Conservation (phyloP, 53 echinoderm and acorn worm species). For the Echinarachnius parma region DNA sequence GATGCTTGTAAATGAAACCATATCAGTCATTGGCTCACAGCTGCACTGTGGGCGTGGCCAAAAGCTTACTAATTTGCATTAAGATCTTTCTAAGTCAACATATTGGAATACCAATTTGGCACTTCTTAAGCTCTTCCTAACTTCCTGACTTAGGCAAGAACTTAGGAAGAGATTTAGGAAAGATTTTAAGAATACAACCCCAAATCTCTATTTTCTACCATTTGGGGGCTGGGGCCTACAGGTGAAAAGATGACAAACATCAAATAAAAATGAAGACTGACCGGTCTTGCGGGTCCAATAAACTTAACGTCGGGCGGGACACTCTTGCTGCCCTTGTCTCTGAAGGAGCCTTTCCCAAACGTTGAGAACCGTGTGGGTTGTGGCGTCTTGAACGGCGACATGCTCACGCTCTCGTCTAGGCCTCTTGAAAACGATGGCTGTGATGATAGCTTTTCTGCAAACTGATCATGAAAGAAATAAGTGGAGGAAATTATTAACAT, state of each 20-base stretch:
- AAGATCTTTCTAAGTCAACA: too few relatives aligned
- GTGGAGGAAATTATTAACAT: too few relatives aligned
- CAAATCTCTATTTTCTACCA: too few relatives aligned
- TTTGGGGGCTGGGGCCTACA: not conserved
- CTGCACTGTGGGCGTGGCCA: too few relatives aligned
- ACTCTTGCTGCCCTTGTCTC: slow-evolving; percentile 29
- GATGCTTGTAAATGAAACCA: too few relatives aligned
- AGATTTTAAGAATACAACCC: too few relatives aligned
- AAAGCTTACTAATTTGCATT: too few relatives aligned
- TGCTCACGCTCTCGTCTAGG: slow-evolving; percentile 23
- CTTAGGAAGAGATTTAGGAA: too few relatives aligned
- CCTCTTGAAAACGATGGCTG: not conserved
- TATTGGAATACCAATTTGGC: too few relatives aligned
- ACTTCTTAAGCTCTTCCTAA: too few relatives aligned
- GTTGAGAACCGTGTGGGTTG: slow-evolving; percentile 33
- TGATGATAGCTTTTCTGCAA: slow-evolving; percentile 34
- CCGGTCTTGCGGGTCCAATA: slow-evolving; percentile 60
- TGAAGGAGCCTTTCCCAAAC: slow-evolving; percentile 25
- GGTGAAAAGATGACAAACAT: not conserved
- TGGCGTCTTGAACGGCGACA: slow-evolving; percentile 40
- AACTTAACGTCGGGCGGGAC: slow-evolving; percentile 29
- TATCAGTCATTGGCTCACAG: too few relatives aligned
- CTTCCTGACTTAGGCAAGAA: too few relatives aligned
- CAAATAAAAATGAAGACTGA: not conserved
- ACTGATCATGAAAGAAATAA: not conserved